These are phyloP conservation scores for Aleiodes alternator DNA, from an alignment of 2,888 invertebrate species.

Conservation along the genomic window DNA sequence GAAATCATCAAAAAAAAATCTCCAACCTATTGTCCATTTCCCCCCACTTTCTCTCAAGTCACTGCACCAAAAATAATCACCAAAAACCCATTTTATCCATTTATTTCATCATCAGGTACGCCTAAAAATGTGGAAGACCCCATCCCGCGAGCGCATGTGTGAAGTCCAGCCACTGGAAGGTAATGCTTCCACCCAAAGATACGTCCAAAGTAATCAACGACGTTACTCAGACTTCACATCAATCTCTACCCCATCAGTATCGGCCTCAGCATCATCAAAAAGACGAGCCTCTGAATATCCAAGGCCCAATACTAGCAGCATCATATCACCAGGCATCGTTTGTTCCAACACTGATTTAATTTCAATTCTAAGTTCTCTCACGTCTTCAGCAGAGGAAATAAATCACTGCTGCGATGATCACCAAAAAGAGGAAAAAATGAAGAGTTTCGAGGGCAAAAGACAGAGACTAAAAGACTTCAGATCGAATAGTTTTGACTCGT, in stretches of 20 bases:
- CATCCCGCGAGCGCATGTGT: constrained; percentile 83
- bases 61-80: no score
- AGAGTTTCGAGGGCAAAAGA: constrained; percentile 76
- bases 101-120: constrained; percentile 77
- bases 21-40: no score
- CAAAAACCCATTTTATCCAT: no score
- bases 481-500: constrained; percentile 91
- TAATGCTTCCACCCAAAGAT: constrained; percentile 75
- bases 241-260: constrained; percentile 39
- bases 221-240: constrained; percentile 85
- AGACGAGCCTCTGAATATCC: constrained; percentile 86
- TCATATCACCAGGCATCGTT: constrained; percentile 80
- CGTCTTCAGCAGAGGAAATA: constrained; percentile 89
- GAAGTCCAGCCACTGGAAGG: constrained; percentile 89
- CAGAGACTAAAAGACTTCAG: constrained; percentile 82
- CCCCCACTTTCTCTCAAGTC: no score
- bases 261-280: constrained; percentile 47
- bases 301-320: constrained; percentile 53
- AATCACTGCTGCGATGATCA: constrained; percentile 78
- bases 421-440: constrained; percentile 53
- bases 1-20: no score
- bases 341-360: constrained; percentile 89
- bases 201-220: constrained; percentile 75
- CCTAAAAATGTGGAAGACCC: constrained; percentile 90
- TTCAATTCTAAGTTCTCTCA: constrained; percentile 86